Evolutionary conservation across 2,797 vertebrate species (phyloP), one percentile per base, ranked within the genome.

Genomic region (Octomys mimax): DNA sequence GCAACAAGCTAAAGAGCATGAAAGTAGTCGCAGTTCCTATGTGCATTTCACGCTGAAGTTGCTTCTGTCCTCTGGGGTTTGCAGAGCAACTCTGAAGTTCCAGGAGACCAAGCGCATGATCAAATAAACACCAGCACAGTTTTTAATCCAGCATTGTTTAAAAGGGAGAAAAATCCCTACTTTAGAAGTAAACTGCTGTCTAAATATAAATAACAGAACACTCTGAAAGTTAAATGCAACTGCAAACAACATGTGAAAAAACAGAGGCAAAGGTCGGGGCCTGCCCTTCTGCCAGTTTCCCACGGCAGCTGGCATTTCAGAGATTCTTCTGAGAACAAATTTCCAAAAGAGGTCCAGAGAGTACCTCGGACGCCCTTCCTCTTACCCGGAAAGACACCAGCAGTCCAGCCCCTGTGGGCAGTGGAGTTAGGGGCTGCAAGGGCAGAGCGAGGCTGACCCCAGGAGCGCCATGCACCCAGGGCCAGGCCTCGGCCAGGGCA

Each of bases 161-260:
- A 24, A 92, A 82, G 52, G 36, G 24, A n/a, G 16, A 85, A 42
- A 96, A 83, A 36, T 3, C 9, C 14, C 42, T 83, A 59, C 71
- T 79, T 87, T 54, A 95, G 88, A 97, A 83, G 57, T 82, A 70
- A 86, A 36, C 61, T 89, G 49, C 18, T 84, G n/a, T 68, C 52
- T 75, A 78, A 83, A 88, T 52, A 77, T 77, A 92, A 94, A 88
- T 9, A 81, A 21, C 79, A 52, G 26, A 61, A 52, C 49, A 21
- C 59, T 85, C 33, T 54, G 42, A 68, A 95, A 85, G 49, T 68
- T 54, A 46, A 92, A 33, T 33, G 71, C 36, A 71, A n/a, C 73
- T 73, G 36, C 49, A 93, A 64, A 21, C 57, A 31, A 42, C 2
- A 52, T 9, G 36, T 42, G 24, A 77, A 42, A 28, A 82, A 90